Evolutionary conservation across 1,140 invertebrate species (phyloP).

Genomic region (Andrena cerasifolii): DNA sequence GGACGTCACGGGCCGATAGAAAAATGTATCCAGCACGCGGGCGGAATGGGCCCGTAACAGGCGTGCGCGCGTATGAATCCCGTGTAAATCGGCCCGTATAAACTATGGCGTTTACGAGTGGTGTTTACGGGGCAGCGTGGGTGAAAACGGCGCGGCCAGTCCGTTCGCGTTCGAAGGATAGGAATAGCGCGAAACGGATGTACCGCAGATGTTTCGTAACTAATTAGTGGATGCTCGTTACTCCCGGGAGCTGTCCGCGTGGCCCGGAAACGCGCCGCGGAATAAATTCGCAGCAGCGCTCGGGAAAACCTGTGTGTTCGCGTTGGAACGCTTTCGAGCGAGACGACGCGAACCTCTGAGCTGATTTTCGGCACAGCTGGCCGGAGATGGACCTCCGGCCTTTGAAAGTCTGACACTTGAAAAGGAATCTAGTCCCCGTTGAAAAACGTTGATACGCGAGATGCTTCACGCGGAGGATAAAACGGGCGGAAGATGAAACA

Average conservation of each 20-base stretch:
- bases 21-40: slow-evolving; percentile 7
- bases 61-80: neutral
- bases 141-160: neutral
- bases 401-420: too few species aligned
- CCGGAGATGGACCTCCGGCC: too few species aligned
- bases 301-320: too few species aligned
- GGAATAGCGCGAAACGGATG: neutral
- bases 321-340: too few species aligned
- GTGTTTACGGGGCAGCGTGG: neutral
- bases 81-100: slow-evolving; percentile 34
- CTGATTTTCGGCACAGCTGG: too few species aligned
- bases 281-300: too few species aligned
- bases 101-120: slow-evolving; percentile 13
- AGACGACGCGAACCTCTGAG: too few species aligned
- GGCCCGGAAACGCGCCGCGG: neutral
- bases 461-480: too few species aligned
- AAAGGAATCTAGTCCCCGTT: too few species aligned
- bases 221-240: slow-evolving; percentile 35
- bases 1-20: neutral
- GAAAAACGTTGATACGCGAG: too few species aligned
- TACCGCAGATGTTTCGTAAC: slow-evolving; percentile 33
- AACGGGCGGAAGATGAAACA: too few species aligned
- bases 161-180: slow-evolving; percentile 9
- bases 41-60: neutral
- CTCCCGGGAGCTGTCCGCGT: neutral